Percentiles rank a stretch among this genome's conserved stretches.
phyloP scores from a whole-genome alignment of 23 tunicate species.

The Styela plicata region DNA sequence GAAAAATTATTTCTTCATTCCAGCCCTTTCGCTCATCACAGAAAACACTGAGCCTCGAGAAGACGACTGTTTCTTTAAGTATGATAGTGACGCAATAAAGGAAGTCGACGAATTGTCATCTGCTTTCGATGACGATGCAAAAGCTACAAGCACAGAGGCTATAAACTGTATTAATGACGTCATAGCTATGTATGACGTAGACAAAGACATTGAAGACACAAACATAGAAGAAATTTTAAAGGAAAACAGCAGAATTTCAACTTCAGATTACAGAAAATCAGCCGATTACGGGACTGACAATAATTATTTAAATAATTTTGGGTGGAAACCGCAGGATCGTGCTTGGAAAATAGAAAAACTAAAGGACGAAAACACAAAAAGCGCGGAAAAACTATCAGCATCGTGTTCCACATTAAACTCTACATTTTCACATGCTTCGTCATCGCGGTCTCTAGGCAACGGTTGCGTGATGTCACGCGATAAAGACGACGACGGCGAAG shows the following conservation, averaged over 20 bases:
- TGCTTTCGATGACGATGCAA: constrained; percentile 4
- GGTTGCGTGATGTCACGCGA: neutral
- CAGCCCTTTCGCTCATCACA: constrained; percentile 27
- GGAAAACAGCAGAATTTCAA: neutral
- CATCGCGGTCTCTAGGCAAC: neutral
- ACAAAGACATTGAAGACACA: constrained; percentile 3
- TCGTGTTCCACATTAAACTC: constrained; percentile 34
- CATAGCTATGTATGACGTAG: constrained; percentile 29
- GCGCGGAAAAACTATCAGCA: neutral
- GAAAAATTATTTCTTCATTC: too few species aligned
- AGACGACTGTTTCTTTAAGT: constrained; percentile 24
- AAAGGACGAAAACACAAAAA: constrained; percentile 12
- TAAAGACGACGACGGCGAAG: neutral
- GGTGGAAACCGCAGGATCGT: constrained; percentile 26
- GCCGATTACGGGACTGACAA: neutral
- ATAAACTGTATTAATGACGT: constrained; percentile 33
- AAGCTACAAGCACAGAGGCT: constrained; percentile 16
- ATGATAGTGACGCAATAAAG: constrained; percentile 35
- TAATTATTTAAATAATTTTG: neutral
- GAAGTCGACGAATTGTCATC: neutral
- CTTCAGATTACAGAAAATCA: constrained; percentile 5
- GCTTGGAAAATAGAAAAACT: constrained; percentile 21
- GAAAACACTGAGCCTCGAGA: constrained; percentile 21
- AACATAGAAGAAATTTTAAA: constrained; percentile 18
- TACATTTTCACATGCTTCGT: neutral